phyloP scores from a whole-genome alignment of 2,797 vertebrate species.

The Lepus oiostolus region DNA sequence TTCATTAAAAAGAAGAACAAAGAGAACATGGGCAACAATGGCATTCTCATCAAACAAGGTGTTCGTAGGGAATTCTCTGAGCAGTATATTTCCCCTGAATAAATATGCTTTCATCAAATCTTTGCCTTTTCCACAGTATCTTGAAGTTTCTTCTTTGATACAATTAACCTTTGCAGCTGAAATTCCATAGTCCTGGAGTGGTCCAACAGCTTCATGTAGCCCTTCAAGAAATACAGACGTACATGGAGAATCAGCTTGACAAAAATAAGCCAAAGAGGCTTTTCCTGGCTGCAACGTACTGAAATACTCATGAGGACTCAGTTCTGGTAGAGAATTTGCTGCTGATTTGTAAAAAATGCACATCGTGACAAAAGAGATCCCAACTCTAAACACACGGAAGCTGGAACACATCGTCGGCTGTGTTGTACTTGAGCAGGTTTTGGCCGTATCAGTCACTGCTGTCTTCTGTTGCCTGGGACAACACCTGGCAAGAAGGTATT shows the following conservation, averaged over 20 bases:
- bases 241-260: slow-evolving; percentile 86
- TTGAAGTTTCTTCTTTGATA: slow-evolving; percentile 87
- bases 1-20: slow-evolving; percentile 95
- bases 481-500: background rate
- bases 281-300: slow-evolving; percentile 89
- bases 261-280: slow-evolving; percentile 93
- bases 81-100: slow-evolving; percentile 93
- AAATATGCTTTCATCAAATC: slow-evolving; percentile 91
- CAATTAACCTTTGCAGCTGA: slow-evolving; percentile 94
- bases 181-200: slow-evolving; percentile 93
- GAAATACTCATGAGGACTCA: slow-evolving; percentile 83
- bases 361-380: slow-evolving; percentile 59
- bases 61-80: slow-evolving; percentile 94
- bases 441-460: slow-evolving; percentile 17
- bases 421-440: background rate
- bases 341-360: slow-evolving; percentile 56
- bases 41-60: slow-evolving; percentile 95
- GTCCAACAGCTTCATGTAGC: slow-evolving; percentile 90
- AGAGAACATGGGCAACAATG: slow-evolving; percentile 95
- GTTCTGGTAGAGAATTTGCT: slow-evolving; percentile 72
- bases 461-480: background rate
- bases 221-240: slow-evolving; percentile 91
- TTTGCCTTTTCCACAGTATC: slow-evolving; percentile 92
- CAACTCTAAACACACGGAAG: background rate
- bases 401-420: slow-evolving; percentile 62